A percentile compares a stretch with the other conserved stretches of the same genome.
These are phyloP conservation scores for Ostrea edulis DNA, from an alignment of 1,140 invertebrate genomes.

Conservation along the genomic window DNA sequence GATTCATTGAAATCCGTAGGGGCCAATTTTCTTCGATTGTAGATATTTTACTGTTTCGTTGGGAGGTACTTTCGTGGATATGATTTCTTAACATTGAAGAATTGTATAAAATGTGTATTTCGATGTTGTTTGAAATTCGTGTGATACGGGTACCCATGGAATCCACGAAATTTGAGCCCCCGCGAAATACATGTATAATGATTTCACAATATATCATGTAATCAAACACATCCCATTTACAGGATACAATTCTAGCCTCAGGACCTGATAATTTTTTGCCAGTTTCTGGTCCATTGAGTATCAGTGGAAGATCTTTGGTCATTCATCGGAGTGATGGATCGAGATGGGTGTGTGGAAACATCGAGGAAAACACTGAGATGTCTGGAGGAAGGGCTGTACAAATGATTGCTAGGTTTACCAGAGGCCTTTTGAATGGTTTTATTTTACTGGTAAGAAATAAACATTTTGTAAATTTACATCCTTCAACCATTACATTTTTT, in stretches of 20 bases:
- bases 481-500: not conserved
- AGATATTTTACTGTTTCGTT: too few relatives aligned
- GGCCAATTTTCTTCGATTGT: too few relatives aligned
- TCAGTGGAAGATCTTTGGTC: slow-evolving; percentile 90
- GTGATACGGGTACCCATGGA: too few relatives aligned
- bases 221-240: not conserved
- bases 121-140: too few relatives aligned
- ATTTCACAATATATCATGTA: not conserved
- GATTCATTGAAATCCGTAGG: too few relatives aligned
- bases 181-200: too few relatives aligned
- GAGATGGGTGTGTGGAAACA: slow-evolving; percentile 81
- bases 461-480: not conserved
- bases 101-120: too few relatives aligned
- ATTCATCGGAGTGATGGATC: slow-evolving; percentile 81
- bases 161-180: not conserved
- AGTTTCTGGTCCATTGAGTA: slow-evolving; percentile 88
- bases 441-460: slow-evolving; percentile 86
- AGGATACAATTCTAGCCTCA: not conserved
- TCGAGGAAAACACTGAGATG: slow-evolving; percentile 63
- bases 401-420: slow-evolving; percentile 52
- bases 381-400: slow-evolving; percentile 43
- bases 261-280: slow-evolving; percentile 88
- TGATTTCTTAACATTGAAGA: too few relatives aligned
- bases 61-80: too few relatives aligned
- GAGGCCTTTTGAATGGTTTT: slow-evolving; percentile 92